Conservation (phyloP, 2,888 invertebrate genomes). For the Eristalinus aeneus region DNA sequence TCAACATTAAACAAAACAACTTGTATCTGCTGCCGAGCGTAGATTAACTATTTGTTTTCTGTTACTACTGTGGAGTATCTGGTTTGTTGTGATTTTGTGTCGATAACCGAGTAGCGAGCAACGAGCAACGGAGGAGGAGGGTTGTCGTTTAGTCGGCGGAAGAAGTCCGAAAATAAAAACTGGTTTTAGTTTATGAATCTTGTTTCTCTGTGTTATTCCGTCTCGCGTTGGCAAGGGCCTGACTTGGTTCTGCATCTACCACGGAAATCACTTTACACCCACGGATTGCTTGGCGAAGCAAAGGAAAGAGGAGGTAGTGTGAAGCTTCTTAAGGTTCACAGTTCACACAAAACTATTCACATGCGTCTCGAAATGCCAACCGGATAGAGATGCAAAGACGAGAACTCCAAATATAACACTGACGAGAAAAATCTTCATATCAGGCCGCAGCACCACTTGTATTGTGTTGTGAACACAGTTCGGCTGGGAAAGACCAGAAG, state of each 20-base stretch:
- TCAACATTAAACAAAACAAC: background rate
- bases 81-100: conserved; percentile 58
- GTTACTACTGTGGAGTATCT: conserved; percentile 47
- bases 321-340: background rate
- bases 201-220: conserved; percentile 25
- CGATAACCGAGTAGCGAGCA: background rate
- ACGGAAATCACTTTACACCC: background rate
- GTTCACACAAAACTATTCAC: background rate
- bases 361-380: background rate
- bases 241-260: background rate
- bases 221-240: conserved; percentile 1
- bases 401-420: conserved; percentile 68
- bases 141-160: background rate
- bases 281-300: background rate
- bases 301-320: background rate
- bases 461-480: conserved; percentile 57
- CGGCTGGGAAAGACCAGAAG: conserved; percentile 35
- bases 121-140: background rate
- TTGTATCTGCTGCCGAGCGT: background rate
- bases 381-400: conserved; percentile 54
- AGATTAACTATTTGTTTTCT: conserved; percentile 26
- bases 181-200: conserved; percentile 57
- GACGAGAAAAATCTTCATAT: conserved; percentile 65
- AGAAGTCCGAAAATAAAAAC: conserved; percentile 45
- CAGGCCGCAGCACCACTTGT: conserved; percentile 46